Base-by-base conservation (phyloP, 2,797 vertebrate genomes). In the Vireo griseus region DNA sequence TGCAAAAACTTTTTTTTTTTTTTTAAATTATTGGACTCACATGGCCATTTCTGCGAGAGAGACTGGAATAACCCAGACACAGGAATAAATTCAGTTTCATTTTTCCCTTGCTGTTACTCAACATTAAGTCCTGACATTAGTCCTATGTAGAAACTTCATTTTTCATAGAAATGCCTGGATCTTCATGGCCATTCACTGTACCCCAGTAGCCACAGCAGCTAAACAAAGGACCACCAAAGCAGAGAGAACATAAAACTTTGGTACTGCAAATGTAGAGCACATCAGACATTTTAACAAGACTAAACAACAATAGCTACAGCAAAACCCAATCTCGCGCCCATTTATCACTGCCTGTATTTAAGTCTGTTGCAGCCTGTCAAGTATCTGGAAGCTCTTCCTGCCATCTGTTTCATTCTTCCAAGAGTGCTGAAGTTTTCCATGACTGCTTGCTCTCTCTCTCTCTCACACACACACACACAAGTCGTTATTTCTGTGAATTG, bases 381-480 rank as follows among this genome's bases (percentile, higher is more conserved):
- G 52, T 90, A 93, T 95, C 90, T 95, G 94, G 92, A 96, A 93
- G 88, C 92, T 93, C 45, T 88, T 95, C 83, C 88, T 96, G 94
- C 94, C 94, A 96, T 94, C 95, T 96, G 95, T 78, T 92, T 91
- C 79, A 89, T 88, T 94, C 92, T 79, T 94, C 87, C n/a, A 52
- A 86, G 79, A 75, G 73, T 84, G 73, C 59, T 91, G 82, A 78
- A 81, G 82, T 81, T 94, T 92, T 90, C 82, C 66, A 76, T 50
- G 62, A 73, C 2, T 21, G 39, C 77, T 50, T 21, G 16, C 82
- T 63, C 61, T 3, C 52, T 2, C 68, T 4, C n/a, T 28, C 51
- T 26, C 55, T 6, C 42, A 35, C 39, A 28, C 28, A 47, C 15
- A 73, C 20, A 68, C 22, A 71, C 5, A 51, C 1, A 48, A 10